A percentile compares a stretch with the other conserved stretches of the same genome.
Evolutionary conservation across 1,140 invertebrate genomes (phyloP).

Genomic region (Microplitis mediator): DNA sequence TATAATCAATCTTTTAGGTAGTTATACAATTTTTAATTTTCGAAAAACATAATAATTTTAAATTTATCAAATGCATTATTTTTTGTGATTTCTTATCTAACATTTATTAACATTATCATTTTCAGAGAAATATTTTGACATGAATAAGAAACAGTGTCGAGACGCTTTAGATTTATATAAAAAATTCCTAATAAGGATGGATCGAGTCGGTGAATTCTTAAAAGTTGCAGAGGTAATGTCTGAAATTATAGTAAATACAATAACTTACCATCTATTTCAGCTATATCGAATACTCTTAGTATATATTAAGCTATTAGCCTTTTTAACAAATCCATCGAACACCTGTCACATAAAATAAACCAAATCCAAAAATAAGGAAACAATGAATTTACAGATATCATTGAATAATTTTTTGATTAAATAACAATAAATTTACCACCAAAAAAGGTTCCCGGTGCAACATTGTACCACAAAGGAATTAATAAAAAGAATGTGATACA

Average conservation of each 20-base stretch:
- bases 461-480: too few relatives aligned
- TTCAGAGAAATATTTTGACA: conserved; percentile 97
- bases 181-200: conserved; percentile 98
- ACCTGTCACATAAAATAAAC: too few relatives aligned
- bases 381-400: too few relatives aligned
- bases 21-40: not conserved
- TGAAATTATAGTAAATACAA: not conserved
- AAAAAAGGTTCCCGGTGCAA: too few relatives aligned
- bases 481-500: too few relatives aligned
- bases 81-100: not conserved
- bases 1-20: conserved; percentile 96
- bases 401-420: too few relatives aligned
- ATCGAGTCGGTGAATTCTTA: conserved; percentile 97
- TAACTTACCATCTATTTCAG: too few relatives aligned
- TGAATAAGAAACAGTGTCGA: conserved; percentile 98
- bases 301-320: too few relatives aligned
- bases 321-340: too few relatives aligned
- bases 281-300: too few relatives aligned
- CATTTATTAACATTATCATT: conserved; percentile 32
- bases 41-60: not conserved
- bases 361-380: too few relatives aligned
- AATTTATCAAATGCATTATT: not conserved
- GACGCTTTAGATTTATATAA: conserved; percentile 99
- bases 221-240: conserved; percentile 88
- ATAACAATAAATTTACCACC: too few relatives aligned